Evolutionary conservation across 2,797 vertebrate genomes (phyloP).

Genomic region (Trachops cirrhosus): DNA sequence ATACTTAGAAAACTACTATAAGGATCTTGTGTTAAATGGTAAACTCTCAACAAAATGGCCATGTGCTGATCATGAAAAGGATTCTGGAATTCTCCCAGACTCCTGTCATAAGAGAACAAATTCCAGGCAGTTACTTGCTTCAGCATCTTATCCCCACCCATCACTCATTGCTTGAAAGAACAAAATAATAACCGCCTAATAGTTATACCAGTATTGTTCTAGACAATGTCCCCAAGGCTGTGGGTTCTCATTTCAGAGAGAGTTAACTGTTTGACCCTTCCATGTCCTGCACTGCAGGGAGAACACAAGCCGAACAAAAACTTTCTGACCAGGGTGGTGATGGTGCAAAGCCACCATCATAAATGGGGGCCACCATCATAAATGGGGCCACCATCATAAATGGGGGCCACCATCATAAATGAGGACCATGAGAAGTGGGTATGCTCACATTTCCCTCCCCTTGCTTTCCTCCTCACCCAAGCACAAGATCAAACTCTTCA

Average conservation of each 20-base stretch:
- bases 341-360: background rate
- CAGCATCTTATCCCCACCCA: background rate
- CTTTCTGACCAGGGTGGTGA: background rate
- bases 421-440: background rate
- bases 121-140: background rate
- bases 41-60: background rate
- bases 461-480: background rate
- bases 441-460: background rate
- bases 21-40: background rate
- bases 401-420: background rate
- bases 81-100: background rate
- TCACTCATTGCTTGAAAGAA: background rate
- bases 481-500: slow-evolving; percentile 27
- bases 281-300: background rate
- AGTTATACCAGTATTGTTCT: background rate
- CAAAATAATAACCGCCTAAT: background rate
- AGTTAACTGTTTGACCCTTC: background rate
- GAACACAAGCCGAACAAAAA: background rate
- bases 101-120: background rate
- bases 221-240: background rate
- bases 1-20: background rate
- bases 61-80: background rate
- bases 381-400: background rate
- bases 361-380: background rate
- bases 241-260: background rate